A percentile compares a stretch with the other conserved stretches of the same genome.
phyloP scores from a whole-genome alignment of 2,797 vertebrate genomes.

The Gadopsis bispinosus region DNA sequence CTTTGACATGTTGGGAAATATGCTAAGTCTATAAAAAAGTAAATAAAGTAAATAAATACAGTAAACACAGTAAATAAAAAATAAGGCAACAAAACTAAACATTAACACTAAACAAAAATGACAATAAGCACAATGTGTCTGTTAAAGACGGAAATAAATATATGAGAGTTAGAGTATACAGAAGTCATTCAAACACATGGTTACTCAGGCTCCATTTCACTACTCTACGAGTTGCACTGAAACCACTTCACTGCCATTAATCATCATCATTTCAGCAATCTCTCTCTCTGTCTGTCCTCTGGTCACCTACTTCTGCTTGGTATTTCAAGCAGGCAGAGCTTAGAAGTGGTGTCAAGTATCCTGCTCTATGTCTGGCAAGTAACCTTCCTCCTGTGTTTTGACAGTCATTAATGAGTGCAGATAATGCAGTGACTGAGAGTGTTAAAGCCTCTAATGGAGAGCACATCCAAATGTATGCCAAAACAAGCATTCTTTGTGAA shows the following conservation, averaged over 20 bases:
- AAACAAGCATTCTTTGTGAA: constrained; percentile 70
- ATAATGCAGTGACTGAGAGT: constrained; percentile 57
- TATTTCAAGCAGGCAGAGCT: constrained; percentile 62
- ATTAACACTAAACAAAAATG: neutral
- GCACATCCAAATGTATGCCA: constrained; percentile 58
- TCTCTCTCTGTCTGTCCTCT: constrained; percentile 32
- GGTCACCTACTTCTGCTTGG: constrained; percentile 45
- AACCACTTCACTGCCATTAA: constrained; percentile 43
- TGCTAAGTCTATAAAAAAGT: too few species aligned
- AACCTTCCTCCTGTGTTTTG: constrained; percentile 59
- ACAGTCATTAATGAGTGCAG: constrained; percentile 69
- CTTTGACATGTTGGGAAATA: neutral
- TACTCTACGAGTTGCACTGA: constrained; percentile 18
- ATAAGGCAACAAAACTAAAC: neutral
- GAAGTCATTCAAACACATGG: constrained; percentile 21
- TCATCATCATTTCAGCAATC: constrained; percentile 51
- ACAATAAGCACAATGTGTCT: neutral
- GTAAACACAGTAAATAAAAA: neutral
- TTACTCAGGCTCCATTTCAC: constrained; percentile 25
- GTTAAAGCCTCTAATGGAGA: constrained; percentile 65
- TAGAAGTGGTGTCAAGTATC: constrained; percentile 72
- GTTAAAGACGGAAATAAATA: neutral
- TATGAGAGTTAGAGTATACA: neutral
- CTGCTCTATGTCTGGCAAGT: constrained; percentile 47
- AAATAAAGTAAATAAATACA: too few species aligned